phyloP scores from a whole-genome alignment of 1,140 invertebrate species.

The Ceratoteleas bidentatus region DNA sequence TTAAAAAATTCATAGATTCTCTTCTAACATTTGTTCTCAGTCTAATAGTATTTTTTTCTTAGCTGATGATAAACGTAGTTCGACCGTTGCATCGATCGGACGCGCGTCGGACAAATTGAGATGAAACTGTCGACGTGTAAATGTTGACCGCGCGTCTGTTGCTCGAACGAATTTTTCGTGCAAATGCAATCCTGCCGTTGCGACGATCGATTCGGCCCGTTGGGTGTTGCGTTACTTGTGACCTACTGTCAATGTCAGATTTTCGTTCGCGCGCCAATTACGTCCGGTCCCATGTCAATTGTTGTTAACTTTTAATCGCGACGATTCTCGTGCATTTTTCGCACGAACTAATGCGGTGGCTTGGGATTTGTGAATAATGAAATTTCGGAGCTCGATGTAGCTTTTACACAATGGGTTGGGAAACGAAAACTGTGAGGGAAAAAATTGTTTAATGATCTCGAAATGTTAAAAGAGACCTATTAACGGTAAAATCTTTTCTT shows the following conservation, averaged over 20 bases:
- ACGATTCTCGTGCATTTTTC: no score
- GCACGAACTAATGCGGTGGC: no score
- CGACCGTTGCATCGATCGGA: conserved; percentile 23
- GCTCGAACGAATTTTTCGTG: conserved; percentile 31
- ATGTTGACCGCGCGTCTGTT: conserved; percentile 32
- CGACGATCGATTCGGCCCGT: conserved; percentile 22
- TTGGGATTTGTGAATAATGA: no score
- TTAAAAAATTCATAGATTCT: no score
- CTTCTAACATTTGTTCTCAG: no score
- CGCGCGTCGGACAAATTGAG: conserved; percentile 25
- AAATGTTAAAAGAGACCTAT: no score
- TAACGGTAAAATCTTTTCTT: no score
- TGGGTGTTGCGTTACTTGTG: conserved; percentile 1
- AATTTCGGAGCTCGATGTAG: no score
- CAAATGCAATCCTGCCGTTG: conserved; percentile 15
- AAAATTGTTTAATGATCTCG: no score
- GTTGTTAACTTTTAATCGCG: background rate
- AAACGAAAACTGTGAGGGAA: no score
- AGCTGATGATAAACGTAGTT: background rate
- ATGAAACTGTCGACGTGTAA: conserved; percentile 37
- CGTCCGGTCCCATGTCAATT: background rate
- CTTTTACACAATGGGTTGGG: no score
- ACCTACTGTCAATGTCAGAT: conserved; percentile 10
- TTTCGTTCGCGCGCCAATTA: background rate
- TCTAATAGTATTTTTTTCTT: no score